Conservation (phyloP, 2,888 invertebrate species). For the Tortrix viridana region DNA sequence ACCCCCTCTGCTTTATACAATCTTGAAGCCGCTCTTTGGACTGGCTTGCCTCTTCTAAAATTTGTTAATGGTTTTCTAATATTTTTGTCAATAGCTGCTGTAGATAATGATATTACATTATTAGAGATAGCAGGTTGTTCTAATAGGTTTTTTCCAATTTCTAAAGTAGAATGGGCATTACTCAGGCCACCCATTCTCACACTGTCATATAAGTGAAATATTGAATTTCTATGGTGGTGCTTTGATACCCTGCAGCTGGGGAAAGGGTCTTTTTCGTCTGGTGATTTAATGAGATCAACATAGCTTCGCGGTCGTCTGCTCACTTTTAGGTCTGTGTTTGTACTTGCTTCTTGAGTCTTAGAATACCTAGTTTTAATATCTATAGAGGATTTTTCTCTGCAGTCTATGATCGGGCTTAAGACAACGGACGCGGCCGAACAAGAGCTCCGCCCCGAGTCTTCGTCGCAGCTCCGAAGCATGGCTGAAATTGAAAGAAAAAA, state of each 20-base stretch:
- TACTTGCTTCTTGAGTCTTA: constrained; percentile 72
- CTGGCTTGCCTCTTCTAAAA: constrained; percentile 85
- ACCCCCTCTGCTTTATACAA: constrained; percentile 86
- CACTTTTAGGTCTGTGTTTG: constrained; percentile 81
- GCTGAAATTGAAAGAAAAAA: constrained; percentile 52
- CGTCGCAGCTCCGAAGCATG: constrained; percentile 74
- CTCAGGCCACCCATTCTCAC: constrained; percentile 71
- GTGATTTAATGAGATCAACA: constrained; percentile 68
- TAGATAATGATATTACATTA: constrained; percentile 67
- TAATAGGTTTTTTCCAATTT: constrained; percentile 76
- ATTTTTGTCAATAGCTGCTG: constrained; percentile 51
- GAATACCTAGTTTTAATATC: constrained; percentile 49
- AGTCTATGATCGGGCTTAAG: constrained; percentile 66
- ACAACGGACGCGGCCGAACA: constrained; percentile 76
- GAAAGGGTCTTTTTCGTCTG: constrained; percentile 80
- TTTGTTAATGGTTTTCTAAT: constrained; percentile 52
- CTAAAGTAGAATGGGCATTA: constrained; percentile 75
- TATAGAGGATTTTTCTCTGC: constrained; percentile 46
- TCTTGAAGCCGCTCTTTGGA: constrained; percentile 89
- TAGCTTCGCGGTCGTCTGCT: constrained; percentile 70
- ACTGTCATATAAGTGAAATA: constrained; percentile 69
- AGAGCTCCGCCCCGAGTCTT: constrained; percentile 79
- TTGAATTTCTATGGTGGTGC: constrained; percentile 61
- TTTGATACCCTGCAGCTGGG: constrained; percentile 67
- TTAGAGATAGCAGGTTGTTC: constrained; percentile 61